phyloP scores from a whole-genome alignment of 2,888 invertebrate genomes.

The Marronus borbonicus region DNA sequence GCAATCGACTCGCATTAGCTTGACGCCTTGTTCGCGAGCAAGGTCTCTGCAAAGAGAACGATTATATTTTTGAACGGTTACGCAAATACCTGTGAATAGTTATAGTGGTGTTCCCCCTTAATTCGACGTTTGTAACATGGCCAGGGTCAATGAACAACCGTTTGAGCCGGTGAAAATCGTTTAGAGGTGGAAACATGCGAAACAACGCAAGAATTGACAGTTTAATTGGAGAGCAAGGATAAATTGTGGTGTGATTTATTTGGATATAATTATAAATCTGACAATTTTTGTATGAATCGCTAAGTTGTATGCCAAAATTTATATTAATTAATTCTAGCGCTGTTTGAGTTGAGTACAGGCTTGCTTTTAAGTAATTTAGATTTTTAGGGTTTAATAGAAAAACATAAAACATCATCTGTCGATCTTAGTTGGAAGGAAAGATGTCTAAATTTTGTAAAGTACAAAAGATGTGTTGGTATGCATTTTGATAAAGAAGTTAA shows the following conservation, averaged over 20 bases:
- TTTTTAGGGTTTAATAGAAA: too few species aligned
- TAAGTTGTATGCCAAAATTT: too few species aligned
- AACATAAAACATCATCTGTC: too few species aligned
- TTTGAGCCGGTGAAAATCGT: not conserved
- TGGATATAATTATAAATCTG: not conserved
- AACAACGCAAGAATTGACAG: not conserved
- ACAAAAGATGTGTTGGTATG: too few species aligned
- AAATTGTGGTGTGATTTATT: not conserved
- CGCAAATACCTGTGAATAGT: slow-evolving; percentile 17
- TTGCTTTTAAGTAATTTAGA: too few species aligned
- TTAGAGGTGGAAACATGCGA: not conserved
- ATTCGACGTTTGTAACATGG: not conserved
- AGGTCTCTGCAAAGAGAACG: slow-evolving; percentile 73
- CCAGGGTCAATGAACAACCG: slow-evolving; percentile 34
- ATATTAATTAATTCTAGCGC: too few species aligned
- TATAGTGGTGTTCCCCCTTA: slow-evolving; percentile 3
- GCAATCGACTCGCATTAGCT: slow-evolving; percentile 81
- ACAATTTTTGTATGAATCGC: not conserved
- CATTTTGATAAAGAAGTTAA: too few species aligned
- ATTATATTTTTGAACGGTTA: slow-evolving; percentile 20
- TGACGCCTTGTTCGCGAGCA: slow-evolving; percentile 72
- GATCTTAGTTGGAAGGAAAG: too few species aligned
- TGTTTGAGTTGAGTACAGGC: too few species aligned
- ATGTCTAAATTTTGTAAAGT: too few species aligned
- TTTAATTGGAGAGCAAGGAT: not conserved